phyloP scores from a whole-genome alignment of 2,113 vertebrate genomes.

The Tenrec ecaudatus region DNA sequence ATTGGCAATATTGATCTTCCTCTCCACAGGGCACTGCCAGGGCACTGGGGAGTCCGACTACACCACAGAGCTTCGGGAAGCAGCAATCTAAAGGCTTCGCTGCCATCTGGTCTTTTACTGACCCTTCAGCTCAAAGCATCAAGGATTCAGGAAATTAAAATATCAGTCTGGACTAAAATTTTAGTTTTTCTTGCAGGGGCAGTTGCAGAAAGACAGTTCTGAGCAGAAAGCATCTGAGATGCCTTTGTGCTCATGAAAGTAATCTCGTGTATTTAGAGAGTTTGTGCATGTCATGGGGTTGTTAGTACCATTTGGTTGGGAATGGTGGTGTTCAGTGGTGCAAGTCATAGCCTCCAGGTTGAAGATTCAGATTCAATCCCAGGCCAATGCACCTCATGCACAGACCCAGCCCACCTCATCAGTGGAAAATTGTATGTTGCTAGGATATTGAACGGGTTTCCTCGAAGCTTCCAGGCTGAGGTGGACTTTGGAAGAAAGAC shows the following conservation, averaged over 20 bases:
- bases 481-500: not conserved
- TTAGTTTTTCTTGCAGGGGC: not conserved
- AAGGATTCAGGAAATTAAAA: not conserved
- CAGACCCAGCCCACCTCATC: too few relatives aligned
- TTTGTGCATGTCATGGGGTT: not conserved
- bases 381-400: not conserved
- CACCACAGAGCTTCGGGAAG: conserved; percentile 31
- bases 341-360: not conserved
- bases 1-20: conserved; percentile 32
- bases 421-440: not conserved
- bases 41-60: not conserved
- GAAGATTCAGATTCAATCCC: not conserved
- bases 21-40: conserved; percentile 35
- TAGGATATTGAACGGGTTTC: not conserved
- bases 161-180: not conserved
- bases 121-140: conserved; percentile 14
- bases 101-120: conserved; percentile 56
- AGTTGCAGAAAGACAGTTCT: conserved; percentile 34
- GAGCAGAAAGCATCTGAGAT: not conserved
- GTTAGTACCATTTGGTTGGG: too few relatives aligned
- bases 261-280: not conserved
- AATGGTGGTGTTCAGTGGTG: not conserved
- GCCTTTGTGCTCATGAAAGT: not conserved
- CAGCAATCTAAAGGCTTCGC: not conserved
- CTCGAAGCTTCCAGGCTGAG: not conserved